Base-by-base conservation (phyloP, 2,888 invertebrate genomes). In the Callinectes sapidus region DNA sequence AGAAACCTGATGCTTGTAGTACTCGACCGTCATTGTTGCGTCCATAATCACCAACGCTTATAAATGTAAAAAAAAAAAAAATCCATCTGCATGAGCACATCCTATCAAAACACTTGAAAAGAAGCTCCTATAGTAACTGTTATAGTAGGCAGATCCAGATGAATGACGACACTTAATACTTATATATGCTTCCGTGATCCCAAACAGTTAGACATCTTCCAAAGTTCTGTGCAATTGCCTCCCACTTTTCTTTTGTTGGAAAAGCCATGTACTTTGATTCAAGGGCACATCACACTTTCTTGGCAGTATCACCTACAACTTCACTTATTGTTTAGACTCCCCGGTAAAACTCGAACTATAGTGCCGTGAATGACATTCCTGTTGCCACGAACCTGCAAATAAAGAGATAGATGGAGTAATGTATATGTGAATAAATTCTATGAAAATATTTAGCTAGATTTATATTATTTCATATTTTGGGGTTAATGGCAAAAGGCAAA, bases 271-370 rank as follows among this genome's bases (percentile, higher is more conserved):
- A 81, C 81, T 81, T 81, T 35, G 89, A 89, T 89, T 89, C n/a
- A 89, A 48, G 89, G 89, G 89, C 89, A 89, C 89, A 89, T 54
- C 89, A 89, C 89, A 89, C 89, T 89, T 55, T 89, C 54, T 89
- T n/a, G n/a, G 42, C 89, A 89, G 89, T 89, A 89, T 89, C 89
- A 18, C 89, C 89, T 89, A 89, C 89, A 89, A 89, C 54, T 89
- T 89, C 55, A 81, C 81, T 81, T 81, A 81, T 81, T 32, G 32
- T 81, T 81, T 6, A 81, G 81, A 81, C 81, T 28, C 81, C 81
- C 81, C 81, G 32, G 16, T 81, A 81, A 32, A 81, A 89, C 89
- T 42, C 13, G 32, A 87, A 89, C 54, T 89, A 54, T 89, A 48
- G 89, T 48, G 89, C 42, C 32, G 55, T 14, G 89, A 39, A 89